These are phyloP conservation scores for Hyperoplus lanceolatus DNA, from an alignment of 2,797 vertebrate genomes.

Conservation along the genomic window DNA sequence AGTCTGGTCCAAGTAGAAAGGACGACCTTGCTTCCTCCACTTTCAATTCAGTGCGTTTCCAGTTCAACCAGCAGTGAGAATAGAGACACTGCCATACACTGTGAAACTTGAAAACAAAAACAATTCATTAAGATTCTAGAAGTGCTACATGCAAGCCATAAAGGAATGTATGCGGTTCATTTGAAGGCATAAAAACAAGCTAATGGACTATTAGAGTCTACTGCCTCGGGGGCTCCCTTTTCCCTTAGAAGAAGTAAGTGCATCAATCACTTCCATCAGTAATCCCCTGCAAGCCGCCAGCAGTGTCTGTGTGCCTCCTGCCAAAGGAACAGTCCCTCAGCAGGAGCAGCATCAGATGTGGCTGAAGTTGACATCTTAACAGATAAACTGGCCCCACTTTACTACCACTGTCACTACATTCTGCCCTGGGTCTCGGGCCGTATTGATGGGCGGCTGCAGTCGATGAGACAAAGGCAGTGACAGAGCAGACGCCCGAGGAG, in stretches of 20 bases:
- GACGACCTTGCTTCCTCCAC: slow-evolving; percentile 46
- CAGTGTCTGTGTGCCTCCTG: slow-evolving; percentile 52
- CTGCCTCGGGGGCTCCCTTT: slow-evolving; percentile 68
- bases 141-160: slow-evolving; percentile 58
- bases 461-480: slow-evolving; percentile 64
- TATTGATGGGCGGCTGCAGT: slow-evolving; percentile 70
- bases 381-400: slow-evolving; percentile 73
- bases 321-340: slow-evolving; percentile 42
- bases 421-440: slow-evolving; percentile 59
- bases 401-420: slow-evolving; percentile 65
- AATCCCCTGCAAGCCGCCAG: slow-evolving; percentile 66
- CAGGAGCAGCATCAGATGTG: slow-evolving; percentile 55
- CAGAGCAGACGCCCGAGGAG: slow-evolving; percentile 58
- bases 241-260: slow-evolving; percentile 64
- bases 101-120: slow-evolving; percentile 72
- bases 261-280: slow-evolving; percentile 80
- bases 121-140: slow-evolving; percentile 79
- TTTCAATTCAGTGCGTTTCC: slow-evolving; percentile 7
- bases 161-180: slow-evolving; percentile 80
- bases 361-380: slow-evolving; percentile 73
- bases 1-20: slow-evolving; percentile 30
- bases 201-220: slow-evolving; percentile 80
- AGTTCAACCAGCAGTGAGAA: slow-evolving; percentile 20
- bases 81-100: slow-evolving; percentile 37
- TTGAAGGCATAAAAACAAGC: slow-evolving; percentile 74